Evolutionary conservation across 2,888 invertebrate genomes (phyloP).

Genomic region (Pyrocoelia pectoralis): DNA sequence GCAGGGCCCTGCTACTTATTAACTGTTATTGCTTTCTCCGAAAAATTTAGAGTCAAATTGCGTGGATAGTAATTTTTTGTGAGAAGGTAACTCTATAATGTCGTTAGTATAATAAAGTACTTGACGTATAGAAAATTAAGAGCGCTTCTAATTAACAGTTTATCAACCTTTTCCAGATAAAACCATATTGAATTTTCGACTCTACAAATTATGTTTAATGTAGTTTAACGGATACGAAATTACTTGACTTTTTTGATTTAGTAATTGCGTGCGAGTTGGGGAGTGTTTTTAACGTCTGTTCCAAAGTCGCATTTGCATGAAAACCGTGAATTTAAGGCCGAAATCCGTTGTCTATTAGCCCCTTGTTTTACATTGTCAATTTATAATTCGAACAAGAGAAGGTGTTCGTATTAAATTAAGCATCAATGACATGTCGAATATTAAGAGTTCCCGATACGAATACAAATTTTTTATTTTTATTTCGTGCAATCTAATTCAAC

Average conservation of each 20-base stretch:
- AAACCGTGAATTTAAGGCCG: not conserved
- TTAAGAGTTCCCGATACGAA: not conserved
- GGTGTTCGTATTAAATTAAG: not conserved
- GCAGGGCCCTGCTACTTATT: not conserved
- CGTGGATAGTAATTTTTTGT: not conserved
- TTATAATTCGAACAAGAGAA: not conserved
- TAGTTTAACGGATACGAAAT: no score
- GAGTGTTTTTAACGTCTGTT: constrained; percentile 1
- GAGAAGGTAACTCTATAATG: no score
- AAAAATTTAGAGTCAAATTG: not conserved
- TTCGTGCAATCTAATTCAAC: not conserved
- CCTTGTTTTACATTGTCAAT: not conserved
- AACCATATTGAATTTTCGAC: no score
- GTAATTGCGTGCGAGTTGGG: not conserved
- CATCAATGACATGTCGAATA: not conserved
- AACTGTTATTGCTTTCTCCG: no score
- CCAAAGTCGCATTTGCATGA: not conserved
- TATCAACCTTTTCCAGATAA: no score
- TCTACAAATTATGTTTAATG: no score
- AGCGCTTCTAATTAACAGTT: no score
- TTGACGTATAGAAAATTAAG: no score
- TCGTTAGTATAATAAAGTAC: no score
- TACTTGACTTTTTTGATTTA: not conserved
- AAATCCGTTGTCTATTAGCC: not conserved
- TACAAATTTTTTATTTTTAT: not conserved